phyloP scores from a whole-genome alignment of 2,888 invertebrate species.

The Rhogogaster chlorosoma region DNA sequence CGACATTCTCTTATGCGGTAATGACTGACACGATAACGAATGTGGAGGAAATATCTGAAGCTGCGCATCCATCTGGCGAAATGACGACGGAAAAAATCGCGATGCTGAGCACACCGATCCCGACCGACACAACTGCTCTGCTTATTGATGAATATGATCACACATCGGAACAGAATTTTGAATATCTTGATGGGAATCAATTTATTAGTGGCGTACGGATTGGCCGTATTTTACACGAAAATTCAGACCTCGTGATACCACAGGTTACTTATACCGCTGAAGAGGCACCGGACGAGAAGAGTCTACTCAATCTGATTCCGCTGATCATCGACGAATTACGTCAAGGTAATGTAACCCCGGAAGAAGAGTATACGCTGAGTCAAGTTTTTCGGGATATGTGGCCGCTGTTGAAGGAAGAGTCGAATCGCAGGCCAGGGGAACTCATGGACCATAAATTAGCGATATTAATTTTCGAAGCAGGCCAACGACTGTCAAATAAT shows the following conservation, averaged over 20 bases:
- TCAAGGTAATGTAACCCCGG: not conserved
- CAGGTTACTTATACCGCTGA: not conserved
- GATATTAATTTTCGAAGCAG: constrained; percentile 53
- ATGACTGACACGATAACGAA: not conserved
- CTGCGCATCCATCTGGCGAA: not conserved
- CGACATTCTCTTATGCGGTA: not conserved
- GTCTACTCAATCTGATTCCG: constrained; percentile 37
- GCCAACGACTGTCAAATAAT: constrained; percentile 32
- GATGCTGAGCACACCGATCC: not conserved
- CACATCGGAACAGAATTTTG: not conserved
- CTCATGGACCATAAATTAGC: constrained; percentile 52
- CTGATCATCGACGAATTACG: constrained; percentile 39
- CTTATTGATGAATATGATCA: not conserved
- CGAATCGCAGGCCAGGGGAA: constrained; percentile 18
- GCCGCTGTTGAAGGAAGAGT: constrained; percentile 43
- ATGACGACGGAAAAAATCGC: constrained; percentile 4
- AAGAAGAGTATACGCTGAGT: constrained; percentile 13
- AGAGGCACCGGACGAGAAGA: not conserved
- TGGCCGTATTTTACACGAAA: not conserved
- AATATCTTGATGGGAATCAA: not conserved
- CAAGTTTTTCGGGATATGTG: constrained; percentile 43
- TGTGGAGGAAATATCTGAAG: not conserved
- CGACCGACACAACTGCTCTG: not conserved
- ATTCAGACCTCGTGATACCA: not conserved
- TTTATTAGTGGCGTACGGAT: not conserved